These are phyloP conservation scores for Oncorhynchus kisutch DNA, from an alignment of 2,113 vertebrate genomes.

Conservation along the genomic window DNA sequence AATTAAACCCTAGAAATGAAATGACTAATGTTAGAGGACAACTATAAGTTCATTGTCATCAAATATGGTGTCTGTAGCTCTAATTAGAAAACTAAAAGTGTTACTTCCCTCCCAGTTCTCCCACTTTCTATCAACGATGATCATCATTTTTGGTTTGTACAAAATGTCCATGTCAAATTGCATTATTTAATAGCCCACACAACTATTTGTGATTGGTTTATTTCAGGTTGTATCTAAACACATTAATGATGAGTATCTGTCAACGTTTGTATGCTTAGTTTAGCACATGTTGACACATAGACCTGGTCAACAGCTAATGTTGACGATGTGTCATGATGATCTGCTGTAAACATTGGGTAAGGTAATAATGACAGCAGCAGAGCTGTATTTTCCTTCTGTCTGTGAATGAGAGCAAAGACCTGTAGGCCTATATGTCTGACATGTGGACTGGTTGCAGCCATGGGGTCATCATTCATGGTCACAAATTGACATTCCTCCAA, in stretches of 20 bases:
- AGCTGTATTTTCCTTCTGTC: constrained; percentile 7
- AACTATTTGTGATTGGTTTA: not conserved
- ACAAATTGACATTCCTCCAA: constrained; percentile 17
- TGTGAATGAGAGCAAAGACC: no score
- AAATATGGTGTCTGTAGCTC: no score
- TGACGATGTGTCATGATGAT: not conserved
- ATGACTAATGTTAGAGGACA: no score
- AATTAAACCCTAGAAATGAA: no score
- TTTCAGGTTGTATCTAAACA: not conserved
- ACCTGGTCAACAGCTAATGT: constrained; percentile 8
- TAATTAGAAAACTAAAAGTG: no score
- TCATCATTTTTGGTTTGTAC: no score
- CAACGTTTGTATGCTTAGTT: not conserved
- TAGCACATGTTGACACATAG: no score
- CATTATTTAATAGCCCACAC: no score
- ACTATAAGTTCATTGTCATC: no score
- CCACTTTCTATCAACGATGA: no score
- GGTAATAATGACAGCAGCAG: constrained; percentile 24
- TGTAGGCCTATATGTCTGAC: not conserved
- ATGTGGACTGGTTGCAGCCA: not conserved
- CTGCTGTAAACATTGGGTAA: not conserved
- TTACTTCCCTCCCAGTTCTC: no score
- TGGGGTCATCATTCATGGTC: constrained; percentile 6
- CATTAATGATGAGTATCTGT: not conserved
- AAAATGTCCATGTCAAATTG: no score